Percentiles rank a stretch among this genome's conserved stretches.
Conservation (phyloP, 2,797 vertebrate genomes). For the Brachymystax lenok region DNA sequence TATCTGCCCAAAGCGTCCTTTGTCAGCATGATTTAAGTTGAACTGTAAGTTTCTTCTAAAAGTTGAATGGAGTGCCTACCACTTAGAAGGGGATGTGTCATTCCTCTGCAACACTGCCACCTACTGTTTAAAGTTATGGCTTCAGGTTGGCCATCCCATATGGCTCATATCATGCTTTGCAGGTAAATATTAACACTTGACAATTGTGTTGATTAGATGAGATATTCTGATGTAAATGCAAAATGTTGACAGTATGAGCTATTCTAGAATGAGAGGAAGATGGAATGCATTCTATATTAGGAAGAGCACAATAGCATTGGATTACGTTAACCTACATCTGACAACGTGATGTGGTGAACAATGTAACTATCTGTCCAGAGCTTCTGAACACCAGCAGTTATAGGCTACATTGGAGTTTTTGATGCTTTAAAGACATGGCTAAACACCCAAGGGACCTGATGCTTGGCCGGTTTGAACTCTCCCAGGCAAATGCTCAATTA, state of each 20-base stretch:
- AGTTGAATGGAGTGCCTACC: background rate
- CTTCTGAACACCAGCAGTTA: constrained; percentile 31
- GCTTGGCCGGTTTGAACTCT: constrained; percentile 27
- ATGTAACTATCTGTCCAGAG: constrained; percentile 9
- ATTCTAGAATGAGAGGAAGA: background rate
- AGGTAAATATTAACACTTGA: background rate
- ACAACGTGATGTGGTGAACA: constrained; percentile 22
- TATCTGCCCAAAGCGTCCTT: background rate
- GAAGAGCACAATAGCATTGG: background rate
- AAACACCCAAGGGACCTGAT: constrained; percentile 14
- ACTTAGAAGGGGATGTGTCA: background rate
- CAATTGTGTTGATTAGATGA: background rate
- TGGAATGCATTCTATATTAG: background rate
- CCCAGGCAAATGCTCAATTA: constrained; percentile 36
- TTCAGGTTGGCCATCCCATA: background rate
- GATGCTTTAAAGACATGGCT: constrained; percentile 28
- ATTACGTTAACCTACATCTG: background rate
- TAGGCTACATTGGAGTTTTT: constrained; percentile 12
- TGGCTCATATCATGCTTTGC: background rate
- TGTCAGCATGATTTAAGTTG: background rate
- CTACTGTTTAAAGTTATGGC: constrained; percentile 30
- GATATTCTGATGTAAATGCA: background rate
- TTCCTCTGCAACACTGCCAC: constrained; percentile 53
- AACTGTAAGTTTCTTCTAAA: constrained; percentile 1
- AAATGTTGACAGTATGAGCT: background rate